Base-by-base conservation (phyloP, 1,140 invertebrate species). In the Carposina sasakii region DNA sequence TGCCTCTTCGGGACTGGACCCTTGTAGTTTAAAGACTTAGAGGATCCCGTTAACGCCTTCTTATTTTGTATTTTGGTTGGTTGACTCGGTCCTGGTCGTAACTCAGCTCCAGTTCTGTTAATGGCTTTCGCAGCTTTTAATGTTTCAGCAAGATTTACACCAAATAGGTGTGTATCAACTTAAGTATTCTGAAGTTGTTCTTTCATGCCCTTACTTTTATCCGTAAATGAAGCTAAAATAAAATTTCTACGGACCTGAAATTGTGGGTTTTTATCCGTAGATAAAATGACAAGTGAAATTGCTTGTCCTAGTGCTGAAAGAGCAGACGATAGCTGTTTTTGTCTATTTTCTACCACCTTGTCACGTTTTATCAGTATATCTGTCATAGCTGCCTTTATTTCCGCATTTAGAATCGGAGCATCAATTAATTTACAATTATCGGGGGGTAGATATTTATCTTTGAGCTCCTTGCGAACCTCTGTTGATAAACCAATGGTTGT, bases 11-110 rank as follows among this genome's bases (percentile, higher is more conserved):
- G 49, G 30, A 31, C 28, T 37, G 54, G 51, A 51, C 16, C 52
- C 22, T 42, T 50, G 47, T 51, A 52, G 58, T 61, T 65, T 59
- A 55, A 59, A 54, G 37, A 19, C 9, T 49, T 59, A 26, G 31
- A 9, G 22, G 42, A 3, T 30, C 24, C 13, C 20, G 41, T 40
- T 10, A 5, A 19, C 19, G 5, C 2, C 15, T 21, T 53, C 24
- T 42, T 46, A 2, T 9, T 12, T 10, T 19, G 41, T 44, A 15
- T 47, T 50, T 41, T 3, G 19, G 1, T 12, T 12, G 20, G 10
- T 15, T 4, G 10, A 8, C 12, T 9, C n/a, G n/a, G n/a, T n/a
- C n/a, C n/a, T n/a, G n/a, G n/a, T 26, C 59, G 58, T 2, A 61
- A 22, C 0, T 62, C 56, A 3, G 39, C 42, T 5, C 54, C 56